Percentiles rank a stretch among this genome's conserved stretches.
These are phyloP conservation scores for Folsomia candida DNA, from an alignment of 2,888 invertebrate species.

Conservation along the genomic window DNA sequence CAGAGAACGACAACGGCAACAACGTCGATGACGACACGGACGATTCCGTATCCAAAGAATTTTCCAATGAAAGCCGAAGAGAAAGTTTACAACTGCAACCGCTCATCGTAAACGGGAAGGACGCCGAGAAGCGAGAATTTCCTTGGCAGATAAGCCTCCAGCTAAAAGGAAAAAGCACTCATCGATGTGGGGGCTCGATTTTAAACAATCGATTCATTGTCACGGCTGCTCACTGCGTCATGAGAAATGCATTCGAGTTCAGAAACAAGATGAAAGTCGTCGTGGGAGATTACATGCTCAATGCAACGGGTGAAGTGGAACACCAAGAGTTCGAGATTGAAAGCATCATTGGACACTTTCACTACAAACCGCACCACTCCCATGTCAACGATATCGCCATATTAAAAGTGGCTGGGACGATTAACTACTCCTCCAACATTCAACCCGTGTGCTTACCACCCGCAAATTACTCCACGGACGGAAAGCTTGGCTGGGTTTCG, in stretches of 20 bases:
- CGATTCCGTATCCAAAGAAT: background rate
- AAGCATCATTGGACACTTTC: conserved; percentile 38
- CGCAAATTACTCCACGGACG: conserved; percentile 24
- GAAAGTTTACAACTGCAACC: conserved; percentile 8
- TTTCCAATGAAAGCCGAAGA: background rate
- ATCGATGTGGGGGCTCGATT: conserved; percentile 46
- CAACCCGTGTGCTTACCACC: conserved; percentile 46
- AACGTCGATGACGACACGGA: conserved; percentile 1
- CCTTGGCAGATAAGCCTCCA: conserved; percentile 47
- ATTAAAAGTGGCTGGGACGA: conserved; percentile 29
- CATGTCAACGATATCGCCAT: conserved; percentile 48
- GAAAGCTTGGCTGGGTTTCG: conserved; percentile 18
- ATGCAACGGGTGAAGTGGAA: conserved; percentile 38
- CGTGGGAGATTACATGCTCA: conserved; percentile 41
- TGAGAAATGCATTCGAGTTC: conserved; percentile 33
- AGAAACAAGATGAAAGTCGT: conserved; percentile 35
- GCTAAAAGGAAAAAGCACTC: conserved; percentile 20
- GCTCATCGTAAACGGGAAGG: conserved; percentile 44
- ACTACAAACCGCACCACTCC: conserved; percentile 43
- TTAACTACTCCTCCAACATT: conserved; percentile 36
- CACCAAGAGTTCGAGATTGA: conserved; percentile 24
- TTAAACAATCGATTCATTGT: conserved; percentile 37
- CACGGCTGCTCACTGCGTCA: conserved; percentile 46
- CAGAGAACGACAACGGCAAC: conserved; percentile 25
- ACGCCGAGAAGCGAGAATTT: conserved; percentile 41